Evolutionary conservation across 2,797 vertebrate species (phyloP), one percentile per base, ranked within the genome.

Genomic region (Chaunax sp.): DNA sequence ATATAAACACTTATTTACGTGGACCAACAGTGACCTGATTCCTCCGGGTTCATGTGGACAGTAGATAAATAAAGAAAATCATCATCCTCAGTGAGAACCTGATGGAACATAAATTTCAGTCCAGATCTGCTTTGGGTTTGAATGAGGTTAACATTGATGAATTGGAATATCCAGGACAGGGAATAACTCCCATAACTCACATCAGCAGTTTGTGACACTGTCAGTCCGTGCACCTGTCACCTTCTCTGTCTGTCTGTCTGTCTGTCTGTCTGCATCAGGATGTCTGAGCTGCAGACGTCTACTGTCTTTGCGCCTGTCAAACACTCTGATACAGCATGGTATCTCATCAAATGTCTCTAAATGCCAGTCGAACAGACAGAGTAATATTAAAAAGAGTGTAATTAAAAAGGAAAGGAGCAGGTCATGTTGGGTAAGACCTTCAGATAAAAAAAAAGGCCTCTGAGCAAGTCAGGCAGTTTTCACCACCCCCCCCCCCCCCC

Each of bases 351-450:
- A 81, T 73, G 60, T 81, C 76, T 80, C 64, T 61, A 81, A 87
- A 89, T 78, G 82, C 78, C 81, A 84, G 69, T 76, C 41, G 47
- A 59, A 69, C 54, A 82, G 77, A 81, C 5, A n/a, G 70, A 61
- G 63, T 57, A 44, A 82, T 75, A 79, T 81, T 79, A 69, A 87
- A 84, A 69, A 78, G 62, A 61, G 49, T 19, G 78, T 77, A 89
- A 89, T 90, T 90, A 85, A 84, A 86, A 83, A 83, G 82, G 82
- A 83, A 81, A 89, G 78, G 76, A 83, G 73, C 23, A 0, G 85
- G 79, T 87, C 75, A 81, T 69, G 69, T 84, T 73, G 78, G 85
- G 84, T 87, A 59, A 90, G 72, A 85, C 81, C 83, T 80, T 83
- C 70, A 68, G 78, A 85, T 75, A 64, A 70, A 80, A 69, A 73